These are phyloP conservation scores for Fratercula arctica DNA, from an alignment of 2,797 vertebrate species.

Conservation along the genomic window DNA sequence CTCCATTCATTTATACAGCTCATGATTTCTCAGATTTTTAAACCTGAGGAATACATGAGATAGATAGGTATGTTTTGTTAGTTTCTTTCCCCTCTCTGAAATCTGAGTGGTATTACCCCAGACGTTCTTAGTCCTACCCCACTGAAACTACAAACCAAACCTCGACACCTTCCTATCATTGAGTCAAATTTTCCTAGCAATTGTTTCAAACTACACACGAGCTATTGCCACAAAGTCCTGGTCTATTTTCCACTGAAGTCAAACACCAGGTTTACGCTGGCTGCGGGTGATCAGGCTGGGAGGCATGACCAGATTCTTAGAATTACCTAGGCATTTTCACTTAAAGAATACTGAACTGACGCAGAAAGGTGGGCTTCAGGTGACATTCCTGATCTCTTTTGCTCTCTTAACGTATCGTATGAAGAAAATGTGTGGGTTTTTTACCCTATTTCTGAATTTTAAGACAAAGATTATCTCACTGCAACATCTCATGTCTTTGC, in stretches of 20 bases:
- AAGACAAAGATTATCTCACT: neutral
- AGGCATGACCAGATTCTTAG: neutral
- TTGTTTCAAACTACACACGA: neutral
- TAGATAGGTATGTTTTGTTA: neutral
- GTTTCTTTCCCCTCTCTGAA: accelerated
- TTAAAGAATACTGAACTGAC: neutral
- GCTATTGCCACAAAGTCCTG: accelerated
- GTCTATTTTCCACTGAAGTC: neutral
- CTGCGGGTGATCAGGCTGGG: neutral
- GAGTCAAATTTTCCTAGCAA: neutral
- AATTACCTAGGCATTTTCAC: neutral
- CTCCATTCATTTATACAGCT: neutral
- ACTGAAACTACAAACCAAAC: neutral
- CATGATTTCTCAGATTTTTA: neutral
- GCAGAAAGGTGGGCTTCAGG: neutral
- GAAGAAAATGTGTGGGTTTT: neutral
- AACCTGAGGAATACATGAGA: neutral
- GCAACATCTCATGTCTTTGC: neutral
- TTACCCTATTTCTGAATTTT: neutral
- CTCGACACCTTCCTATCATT: accelerated
- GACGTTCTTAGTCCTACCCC: accelerated
- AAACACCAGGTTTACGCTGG: neutral
- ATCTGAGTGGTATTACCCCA: neutral
- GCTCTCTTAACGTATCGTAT: accelerated
- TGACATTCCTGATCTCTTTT: neutral